A percentile compares a stretch with the other conserved stretches of the same genome.
These are phyloP conservation scores for Typhlomys cinereus DNA, from an alignment of 2,113 vertebrate species.

Conservation along the genomic window DNA sequence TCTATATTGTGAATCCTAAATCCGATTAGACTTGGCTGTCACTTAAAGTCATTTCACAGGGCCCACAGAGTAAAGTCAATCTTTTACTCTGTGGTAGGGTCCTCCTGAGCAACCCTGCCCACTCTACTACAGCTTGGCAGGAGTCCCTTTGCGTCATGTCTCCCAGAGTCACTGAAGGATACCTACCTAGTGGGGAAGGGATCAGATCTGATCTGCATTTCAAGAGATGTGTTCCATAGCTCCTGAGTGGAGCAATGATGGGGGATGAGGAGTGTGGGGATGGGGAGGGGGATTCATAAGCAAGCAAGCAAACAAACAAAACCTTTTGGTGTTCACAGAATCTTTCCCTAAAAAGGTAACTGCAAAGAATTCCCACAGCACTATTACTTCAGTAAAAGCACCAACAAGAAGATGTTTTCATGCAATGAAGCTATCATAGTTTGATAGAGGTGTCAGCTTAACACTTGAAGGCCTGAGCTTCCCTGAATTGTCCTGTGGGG, in stretches of 20 bases:
- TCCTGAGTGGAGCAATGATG: not conserved
- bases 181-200: not conserved
- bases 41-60: not conserved
- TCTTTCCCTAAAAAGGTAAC: not conserved
- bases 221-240: not conserved
- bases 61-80: not conserved
- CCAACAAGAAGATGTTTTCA: too few species aligned
- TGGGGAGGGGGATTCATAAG: too few species aligned
- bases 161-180: not conserved
- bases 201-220: constrained; percentile 3
- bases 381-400: not conserved
- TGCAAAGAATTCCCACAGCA: not conserved
- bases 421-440: not conserved
- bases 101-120: not conserved
- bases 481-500: too few species aligned
- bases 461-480: too few species aligned
- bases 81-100: fast-evolving
- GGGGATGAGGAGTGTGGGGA: too few species aligned
- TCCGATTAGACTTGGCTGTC: not conserved
- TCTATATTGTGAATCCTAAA: not conserved
- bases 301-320: not conserved
- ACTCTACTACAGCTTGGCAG: not conserved
- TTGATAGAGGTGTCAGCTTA: not conserved
- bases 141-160: not conserved
- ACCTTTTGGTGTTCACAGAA: not conserved